Evolutionary conservation across 2,888 invertebrate genomes (phyloP), one percentile per base, ranked within the genome.

Genomic region (Drosophila antonietae): DNA sequence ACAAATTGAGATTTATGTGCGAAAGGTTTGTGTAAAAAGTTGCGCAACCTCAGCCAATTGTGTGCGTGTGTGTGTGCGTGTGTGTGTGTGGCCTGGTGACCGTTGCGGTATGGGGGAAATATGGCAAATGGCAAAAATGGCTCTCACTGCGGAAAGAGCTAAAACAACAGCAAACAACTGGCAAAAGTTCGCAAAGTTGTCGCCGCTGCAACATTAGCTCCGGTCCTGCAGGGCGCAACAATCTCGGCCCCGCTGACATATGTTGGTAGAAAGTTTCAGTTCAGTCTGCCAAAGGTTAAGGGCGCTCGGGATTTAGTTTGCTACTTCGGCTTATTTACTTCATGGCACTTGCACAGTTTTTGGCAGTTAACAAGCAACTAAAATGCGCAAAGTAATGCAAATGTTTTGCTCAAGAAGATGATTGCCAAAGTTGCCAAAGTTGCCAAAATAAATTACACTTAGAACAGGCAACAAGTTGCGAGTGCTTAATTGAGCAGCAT

Each of bases 1-100:
- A 81, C 84, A 84, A 84, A 84, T 84, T 84, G 86, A 84, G 84
- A 84, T 84, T 84, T 84, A 84, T 84, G 78, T 85, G 87, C 80
- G 70, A 88, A 80, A 79, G 82, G 73, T 73, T 83, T 85, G 75
- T 78, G 74, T 68, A 83, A 75, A 76, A 77, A 76, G 73, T 77
- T 77, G 73, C 65, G 68, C 76, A 77, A 83, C 85, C 82, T 82
- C 80, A 84, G 82, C 82, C 84, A 81, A 84, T 84, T 81, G 73
- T 63, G 65, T 56, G 64, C 52, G 49, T 39, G 47, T 55, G 67
- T 3, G 44, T 39, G 57, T 39, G 23, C 23, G 55, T 41, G 53
- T 56, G 65, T 73, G 68, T 61, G 70, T 70, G 68, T 80, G 70
- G 78, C 76, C 68, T 71, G 82, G 73, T 83, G 77, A 86, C 87